Evolutionary conservation across 1,140 invertebrate species (phyloP).

Genomic region (Lordiphosa stackelbergi): DNA sequence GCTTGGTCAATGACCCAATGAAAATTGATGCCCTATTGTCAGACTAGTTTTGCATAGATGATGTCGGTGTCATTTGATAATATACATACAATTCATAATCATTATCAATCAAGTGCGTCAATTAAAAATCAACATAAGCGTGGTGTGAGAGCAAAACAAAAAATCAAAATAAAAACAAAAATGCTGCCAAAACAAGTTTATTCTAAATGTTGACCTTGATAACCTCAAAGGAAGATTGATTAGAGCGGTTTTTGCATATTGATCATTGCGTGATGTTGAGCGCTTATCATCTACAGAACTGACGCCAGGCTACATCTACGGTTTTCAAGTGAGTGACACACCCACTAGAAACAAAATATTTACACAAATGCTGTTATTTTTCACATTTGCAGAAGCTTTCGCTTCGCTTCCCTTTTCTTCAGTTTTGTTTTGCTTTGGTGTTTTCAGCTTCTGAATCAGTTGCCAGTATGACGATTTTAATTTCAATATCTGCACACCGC

Average conservation of each 20-base stretch:
- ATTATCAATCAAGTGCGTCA: slow-evolving; percentile 48
- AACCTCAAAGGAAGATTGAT: slow-evolving; percentile 33
- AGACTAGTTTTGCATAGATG: slow-evolving; percentile 1
- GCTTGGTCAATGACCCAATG: slow-evolving; percentile 5
- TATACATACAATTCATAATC: slow-evolving; percentile 6
- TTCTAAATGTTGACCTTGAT: slow-evolving; percentile 43
- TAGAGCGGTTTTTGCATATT: slow-evolving; percentile 15
- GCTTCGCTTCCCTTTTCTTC: slow-evolving; percentile 20
- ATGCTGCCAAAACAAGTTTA: slow-evolving; percentile 9
- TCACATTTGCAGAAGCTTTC: slow-evolving; percentile 2
- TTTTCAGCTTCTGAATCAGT: not conserved
- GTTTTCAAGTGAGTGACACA: slow-evolving; percentile 10
- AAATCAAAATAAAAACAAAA: slow-evolving; percentile 2
- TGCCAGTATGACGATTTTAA: not conserved
- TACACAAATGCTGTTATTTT: slow-evolving; percentile 18
- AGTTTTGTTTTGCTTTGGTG: slow-evolving; percentile 20
- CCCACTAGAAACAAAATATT: slow-evolving; percentile 11
- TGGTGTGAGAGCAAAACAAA: slow-evolving; percentile 29
- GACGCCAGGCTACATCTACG: not conserved
- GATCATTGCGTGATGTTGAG: too few species aligned
- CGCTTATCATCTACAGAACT: not conserved
- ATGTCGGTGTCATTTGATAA: not conserved
- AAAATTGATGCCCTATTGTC: not conserved
- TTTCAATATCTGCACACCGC: slow-evolving; percentile 3
- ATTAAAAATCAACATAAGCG: slow-evolving; percentile 18